Evolutionary conservation across 2,888 invertebrate species (phyloP).

Genomic region (Euplagia quadripunctaria): DNA sequence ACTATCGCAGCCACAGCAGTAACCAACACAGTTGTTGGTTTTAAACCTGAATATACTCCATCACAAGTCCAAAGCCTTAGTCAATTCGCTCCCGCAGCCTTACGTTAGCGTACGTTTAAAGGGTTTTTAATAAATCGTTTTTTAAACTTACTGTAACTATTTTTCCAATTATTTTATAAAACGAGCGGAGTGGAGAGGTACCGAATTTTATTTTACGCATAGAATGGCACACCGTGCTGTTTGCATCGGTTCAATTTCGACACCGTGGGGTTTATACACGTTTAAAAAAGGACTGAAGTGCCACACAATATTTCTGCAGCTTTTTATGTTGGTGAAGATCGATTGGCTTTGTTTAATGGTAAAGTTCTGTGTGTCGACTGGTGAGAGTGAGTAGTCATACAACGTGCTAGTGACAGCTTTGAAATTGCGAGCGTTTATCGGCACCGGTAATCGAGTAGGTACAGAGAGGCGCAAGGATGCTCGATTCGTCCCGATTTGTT

Average conservation of each 20-base stretch:
- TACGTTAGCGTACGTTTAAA: not conserved
- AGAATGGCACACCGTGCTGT: not conserved
- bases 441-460: not conserved
- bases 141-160: not conserved
- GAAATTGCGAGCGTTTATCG: not conserved
- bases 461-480: not conserved
- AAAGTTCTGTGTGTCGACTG: not conserved
- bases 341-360: not conserved
- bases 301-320: not conserved
- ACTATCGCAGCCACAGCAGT: too few species aligned
- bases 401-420: not conserved
- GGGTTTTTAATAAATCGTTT: not conserved
- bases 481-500: not conserved
- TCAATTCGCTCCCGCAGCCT: not conserved
- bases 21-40: too few species aligned
- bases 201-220: not conserved
- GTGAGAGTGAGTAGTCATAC: not conserved
- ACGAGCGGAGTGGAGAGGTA: too few species aligned
- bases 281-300: not conserved
- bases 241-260: not conserved
- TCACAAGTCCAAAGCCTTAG: not conserved
- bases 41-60: too few species aligned
- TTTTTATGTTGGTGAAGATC: not conserved
- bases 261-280: not conserved
- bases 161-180: not conserved